phyloP scores from a whole-genome alignment of 2,113 vertebrate species.

The Callipepla californica region DNA sequence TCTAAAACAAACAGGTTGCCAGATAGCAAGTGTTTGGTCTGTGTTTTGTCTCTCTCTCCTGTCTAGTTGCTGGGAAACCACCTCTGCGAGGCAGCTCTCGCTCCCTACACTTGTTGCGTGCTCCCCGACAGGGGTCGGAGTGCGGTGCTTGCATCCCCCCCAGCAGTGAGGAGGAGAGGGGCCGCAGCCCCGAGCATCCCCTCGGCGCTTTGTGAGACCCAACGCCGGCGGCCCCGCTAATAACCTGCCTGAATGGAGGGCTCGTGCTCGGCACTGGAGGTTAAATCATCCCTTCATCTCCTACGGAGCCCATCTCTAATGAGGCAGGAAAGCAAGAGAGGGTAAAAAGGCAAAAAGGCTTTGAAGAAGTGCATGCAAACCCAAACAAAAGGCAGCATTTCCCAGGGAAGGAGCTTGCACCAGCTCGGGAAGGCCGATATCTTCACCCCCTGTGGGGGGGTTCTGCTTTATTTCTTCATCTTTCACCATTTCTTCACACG shows the following conservation, averaged over 20 bases:
- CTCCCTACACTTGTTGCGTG: neutral
- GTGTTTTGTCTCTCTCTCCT: neutral
- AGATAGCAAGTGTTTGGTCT: neutral
- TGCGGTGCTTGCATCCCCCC: accelerated
- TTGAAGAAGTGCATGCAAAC: neutral
- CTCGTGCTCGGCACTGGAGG: neutral
- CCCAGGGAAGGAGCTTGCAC: accelerated
- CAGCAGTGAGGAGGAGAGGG: neutral
- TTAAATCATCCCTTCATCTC: neutral
- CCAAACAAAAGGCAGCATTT: neutral
- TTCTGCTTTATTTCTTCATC: neutral
- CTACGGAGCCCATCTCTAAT: neutral
- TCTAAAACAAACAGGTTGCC: neutral
- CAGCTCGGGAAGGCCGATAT: neutral
- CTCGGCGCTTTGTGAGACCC: accelerated
- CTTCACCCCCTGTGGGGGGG: neutral
- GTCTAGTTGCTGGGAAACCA: neutral
- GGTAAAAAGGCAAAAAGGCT: neutral
- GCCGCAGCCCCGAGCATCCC: neutral
- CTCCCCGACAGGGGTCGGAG: neutral
- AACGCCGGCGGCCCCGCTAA: neutral
- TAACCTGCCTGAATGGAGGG: neutral
- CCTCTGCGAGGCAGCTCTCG: neutral
- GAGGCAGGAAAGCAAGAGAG: accelerated
- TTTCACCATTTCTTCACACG: neutral